Evolutionary conservation across 2,797 vertebrate species (phyloP).

Genomic region (Myotis pilosus): DNA sequence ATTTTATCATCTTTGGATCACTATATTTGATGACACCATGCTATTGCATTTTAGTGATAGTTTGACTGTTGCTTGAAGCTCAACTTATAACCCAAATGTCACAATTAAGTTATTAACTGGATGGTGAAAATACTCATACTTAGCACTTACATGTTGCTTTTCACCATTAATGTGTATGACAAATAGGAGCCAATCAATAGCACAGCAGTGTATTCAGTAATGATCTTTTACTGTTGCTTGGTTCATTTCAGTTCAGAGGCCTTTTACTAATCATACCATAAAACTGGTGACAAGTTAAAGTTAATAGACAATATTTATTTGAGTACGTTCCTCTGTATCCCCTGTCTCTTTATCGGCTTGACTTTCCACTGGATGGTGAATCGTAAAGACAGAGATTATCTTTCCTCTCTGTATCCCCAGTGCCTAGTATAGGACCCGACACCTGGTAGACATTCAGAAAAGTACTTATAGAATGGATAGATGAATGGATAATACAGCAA

Average conservation of each 20-base stretch:
- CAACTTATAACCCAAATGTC: slow-evolving; percentile 69
- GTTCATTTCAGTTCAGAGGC: slow-evolving; percentile 68
- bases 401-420: background rate
- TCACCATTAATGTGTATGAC: slow-evolving; percentile 52
- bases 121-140: slow-evolving; percentile 58
- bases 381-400: background rate
- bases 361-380: background rate
- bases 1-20: slow-evolving; percentile 69
- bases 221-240: slow-evolving; percentile 51
- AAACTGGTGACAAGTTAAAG: slow-evolving; percentile 57
- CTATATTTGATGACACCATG: background rate
- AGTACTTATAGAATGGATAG: background rate
- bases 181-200: slow-evolving; percentile 70
- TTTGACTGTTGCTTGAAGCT: slow-evolving; percentile 60
- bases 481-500: background rate
- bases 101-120: slow-evolving; percentile 76
- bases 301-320: slow-evolving; percentile 68
- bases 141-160: slow-evolving; percentile 64
- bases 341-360: background rate
- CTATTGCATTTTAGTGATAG: slow-evolving; percentile 57
- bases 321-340: background rate
- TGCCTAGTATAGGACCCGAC: background rate
- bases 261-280: slow-evolving; percentile 64
- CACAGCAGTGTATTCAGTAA: slow-evolving; percentile 42
- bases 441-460: background rate